Percentiles rank a stretch among this genome's conserved stretches.
Conservation (phyloP, 1,140 invertebrate genomes). For the Fopius arisanus region DNA sequence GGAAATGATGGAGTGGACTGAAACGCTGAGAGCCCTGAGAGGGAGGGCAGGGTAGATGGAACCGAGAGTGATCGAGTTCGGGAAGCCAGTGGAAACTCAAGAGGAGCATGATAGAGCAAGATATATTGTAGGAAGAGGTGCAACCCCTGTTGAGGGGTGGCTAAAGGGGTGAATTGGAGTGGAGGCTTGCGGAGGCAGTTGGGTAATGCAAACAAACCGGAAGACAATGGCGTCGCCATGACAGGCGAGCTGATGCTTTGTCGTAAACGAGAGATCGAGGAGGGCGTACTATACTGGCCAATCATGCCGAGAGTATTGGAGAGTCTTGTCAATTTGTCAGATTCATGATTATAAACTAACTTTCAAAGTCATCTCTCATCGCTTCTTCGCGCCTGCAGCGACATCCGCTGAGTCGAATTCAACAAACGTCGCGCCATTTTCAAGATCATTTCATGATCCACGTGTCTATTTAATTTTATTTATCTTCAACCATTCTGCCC, state of each 20-base stretch:
- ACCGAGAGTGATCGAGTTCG: conserved; percentile 6
- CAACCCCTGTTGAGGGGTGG: background rate
- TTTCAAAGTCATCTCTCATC: no score
- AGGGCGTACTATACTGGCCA: conserved; percentile 46
- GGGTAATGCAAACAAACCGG: conserved; percentile 32
- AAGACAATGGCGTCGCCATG: conserved; percentile 40
- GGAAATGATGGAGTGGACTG: conserved; percentile 11
- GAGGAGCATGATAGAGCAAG: conserved; percentile 10
- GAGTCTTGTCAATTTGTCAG: no score
- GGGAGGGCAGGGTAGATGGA: background rate
- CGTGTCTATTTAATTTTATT: no score
- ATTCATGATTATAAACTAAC: no score
- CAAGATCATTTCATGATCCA: no score
- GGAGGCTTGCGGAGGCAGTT: conserved; percentile 7
- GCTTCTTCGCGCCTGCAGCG: no score
- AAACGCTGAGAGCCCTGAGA: background rate
- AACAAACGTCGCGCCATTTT: no score
- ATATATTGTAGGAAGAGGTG: background rate
- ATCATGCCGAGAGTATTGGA: conserved; percentile 33
- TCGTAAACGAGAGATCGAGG: conserved; percentile 43
- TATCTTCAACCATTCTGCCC: no score
- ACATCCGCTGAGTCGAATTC: no score
- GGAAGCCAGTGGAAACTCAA: conserved; percentile 10
- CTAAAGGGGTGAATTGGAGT: background rate
- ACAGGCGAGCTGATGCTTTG: conserved; percentile 41